Evolutionary conservation across 2,888 invertebrate species (phyloP), one percentile per base, ranked within the genome.

Genomic region (Cyrtodaria siliqua): DNA sequence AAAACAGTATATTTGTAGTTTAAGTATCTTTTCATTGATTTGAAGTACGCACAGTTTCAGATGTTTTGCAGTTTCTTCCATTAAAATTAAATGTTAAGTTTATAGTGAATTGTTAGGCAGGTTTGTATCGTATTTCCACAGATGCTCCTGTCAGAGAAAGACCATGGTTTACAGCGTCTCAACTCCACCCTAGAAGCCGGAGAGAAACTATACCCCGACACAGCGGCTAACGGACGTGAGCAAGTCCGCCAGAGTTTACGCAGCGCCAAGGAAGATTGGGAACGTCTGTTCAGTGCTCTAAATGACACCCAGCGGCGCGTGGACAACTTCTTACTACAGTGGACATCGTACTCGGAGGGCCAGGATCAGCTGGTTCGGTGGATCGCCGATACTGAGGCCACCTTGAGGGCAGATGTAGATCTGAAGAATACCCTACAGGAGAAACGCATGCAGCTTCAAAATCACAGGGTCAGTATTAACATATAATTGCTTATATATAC

Each of bases 261-360:
- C 16, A 55, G 73, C 16, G 89, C 89, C 50, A 90, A 90, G 61
- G 90, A 91, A 29, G 87, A 87, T 73, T 95, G 97, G 90, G 91
- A 92, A 62, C 79, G 84, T 33, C 76, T 91, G 56, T 86, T 87
- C 64, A 85, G 74, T 47, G 96, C 97, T 86, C 94, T 97, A 26
- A 97, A 97, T 90, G 95, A 96, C 91, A 95, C 96, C 0, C 95
- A 97, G 80, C 95, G 97, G 63, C 96, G 96, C 86, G 94, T 98
- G 23, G 96, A 97, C 93, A 95, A 96, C 0, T 97, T 96, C 93
- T 95, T 97, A 67, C 96, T 98, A 92, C 97, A 96, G 87, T 98
- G 97, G 97, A 96, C 96, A 12, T 97, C 97, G 0, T 98, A 97
- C 90, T 97, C 97, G 91, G 97, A 98, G 87, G 96, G 96, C 82